These are phyloP conservation scores for Brachynemurus nebulosus DNA, from an alignment of 2,888 invertebrate genomes.

Conservation along the genomic window DNA sequence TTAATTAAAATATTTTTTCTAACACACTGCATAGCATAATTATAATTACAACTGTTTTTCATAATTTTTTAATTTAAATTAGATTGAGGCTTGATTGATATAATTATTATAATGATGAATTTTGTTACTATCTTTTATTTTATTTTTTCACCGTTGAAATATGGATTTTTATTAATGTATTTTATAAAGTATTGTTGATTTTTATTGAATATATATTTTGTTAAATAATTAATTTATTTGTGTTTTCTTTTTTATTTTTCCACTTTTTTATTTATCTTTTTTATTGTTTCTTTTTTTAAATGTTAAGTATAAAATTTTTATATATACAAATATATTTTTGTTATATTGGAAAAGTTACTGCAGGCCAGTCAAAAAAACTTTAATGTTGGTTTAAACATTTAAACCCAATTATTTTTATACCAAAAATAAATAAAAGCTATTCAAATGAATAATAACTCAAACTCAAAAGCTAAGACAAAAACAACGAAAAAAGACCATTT, in stretches of 20 bases:
- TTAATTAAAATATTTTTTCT: conserved; percentile 9
- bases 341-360: no score
- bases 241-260: conserved; percentile 4
- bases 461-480: no score
- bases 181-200: conserved; percentile 17
- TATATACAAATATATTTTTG: no score
- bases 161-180: conserved; percentile 15
- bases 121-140: conserved; percentile 17
- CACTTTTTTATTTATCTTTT: background rate
- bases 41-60: conserved; percentile 1
- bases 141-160: conserved; percentile 20
- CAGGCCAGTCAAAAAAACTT: no score
- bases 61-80: background rate
- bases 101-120: conserved; percentile 4
- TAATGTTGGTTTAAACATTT: no score
- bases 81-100: conserved; percentile 8
- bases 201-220: conserved; percentile 17
- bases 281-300: no score
- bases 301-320: no score
- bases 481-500: no score
- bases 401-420: no score
- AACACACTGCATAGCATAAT: conserved; percentile 9
- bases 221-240: conserved; percentile 7
- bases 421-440: no score
- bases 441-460: no score